Evolutionary conservation across 2,797 vertebrate species (phyloP).

Genomic region (Artibeus jamaicensis): DNA sequence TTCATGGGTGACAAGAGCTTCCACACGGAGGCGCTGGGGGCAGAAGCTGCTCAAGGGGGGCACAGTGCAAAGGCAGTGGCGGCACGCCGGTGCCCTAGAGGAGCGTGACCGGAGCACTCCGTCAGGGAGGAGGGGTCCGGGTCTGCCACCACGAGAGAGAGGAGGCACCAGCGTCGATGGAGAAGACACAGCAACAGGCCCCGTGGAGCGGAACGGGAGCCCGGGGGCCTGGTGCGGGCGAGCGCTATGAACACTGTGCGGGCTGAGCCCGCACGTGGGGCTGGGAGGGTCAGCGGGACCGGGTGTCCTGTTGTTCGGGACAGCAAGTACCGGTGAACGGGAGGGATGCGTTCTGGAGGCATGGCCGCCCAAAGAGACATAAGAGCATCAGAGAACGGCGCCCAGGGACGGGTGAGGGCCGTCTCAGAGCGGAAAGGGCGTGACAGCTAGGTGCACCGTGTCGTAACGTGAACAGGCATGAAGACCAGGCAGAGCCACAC

Average conservation of each 20-base stretch:
- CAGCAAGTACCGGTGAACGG: too few species aligned
- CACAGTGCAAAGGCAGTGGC: neutral
- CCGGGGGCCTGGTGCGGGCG: neutral
- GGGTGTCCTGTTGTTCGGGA: neutral
- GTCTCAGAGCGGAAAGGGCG: neutral
- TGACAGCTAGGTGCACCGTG: neutral
- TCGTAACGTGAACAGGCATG: fast-evolving
- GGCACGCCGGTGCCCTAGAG: neutral
- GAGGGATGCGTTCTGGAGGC: too few species aligned
- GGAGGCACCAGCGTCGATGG: neutral
- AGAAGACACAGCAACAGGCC: neutral
- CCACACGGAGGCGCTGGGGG: neutral
- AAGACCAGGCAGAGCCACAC: neutral
- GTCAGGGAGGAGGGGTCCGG: too few species aligned
- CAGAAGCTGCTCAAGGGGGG: neutral
- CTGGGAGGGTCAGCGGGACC: neutral
- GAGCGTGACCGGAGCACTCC: neutral
- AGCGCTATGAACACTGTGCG: neutral
- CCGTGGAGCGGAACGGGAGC: neutral
- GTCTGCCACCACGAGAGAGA: neutral
- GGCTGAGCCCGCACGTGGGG: neutral
- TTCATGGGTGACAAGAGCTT: neutral
- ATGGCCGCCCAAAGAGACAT: too few species aligned
- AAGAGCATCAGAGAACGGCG: neutral
- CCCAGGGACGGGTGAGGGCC: neutral